Base-by-base conservation (phyloP, 2,888 invertebrate genomes). In the Polydrusus cervinus region DNA sequence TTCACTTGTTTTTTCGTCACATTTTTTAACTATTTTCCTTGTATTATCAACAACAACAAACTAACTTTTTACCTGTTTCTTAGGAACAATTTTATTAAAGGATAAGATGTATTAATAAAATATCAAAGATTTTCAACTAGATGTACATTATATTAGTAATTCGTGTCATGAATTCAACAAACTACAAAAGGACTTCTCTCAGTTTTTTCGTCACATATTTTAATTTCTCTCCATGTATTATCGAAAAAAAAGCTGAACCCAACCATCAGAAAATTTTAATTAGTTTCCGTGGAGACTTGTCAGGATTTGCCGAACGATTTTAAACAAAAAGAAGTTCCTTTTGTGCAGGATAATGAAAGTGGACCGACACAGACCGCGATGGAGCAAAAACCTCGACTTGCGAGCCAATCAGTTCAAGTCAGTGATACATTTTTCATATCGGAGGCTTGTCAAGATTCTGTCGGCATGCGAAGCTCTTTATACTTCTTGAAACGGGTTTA, bases 371-470 rank as follows among this genome's bases (percentile, higher is more conserved):
- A 80, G 77, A 78, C 74, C 66, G 78, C 75, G 78, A 79, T 71
- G 70, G 72, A 74, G 76, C 78, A 79, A 78, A 79, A 80, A 79
- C 57, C 64, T 60, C 62, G 64, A 67, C 69, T 66, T 76, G 71
- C 80, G 76, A 79, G 80, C 84, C 83, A 83, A 84, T 84, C 83
- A 82, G 82, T 82, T 82, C 80, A 78, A 80, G 79, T 77, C 80
- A 80, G 81, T 81, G 83, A 85, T 86, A 86, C 85, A 86, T 86
- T 86, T 86, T 86, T 86, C 86, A 86, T 86, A 86, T 84, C 82
- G 81, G 81, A 81, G 79, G 84, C 84, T 83, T 84, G 84, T 84
- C 82, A 82, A 83, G 85, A 84, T 85, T 84, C 83, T 80, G 78
- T 72, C 81, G 81, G 83, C 80, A 84, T 81, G 82, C 79, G 76